Evolutionary conservation across 2,797 vertebrate genomes (phyloP).

Genomic region (Nannoperca obscura): DNA sequence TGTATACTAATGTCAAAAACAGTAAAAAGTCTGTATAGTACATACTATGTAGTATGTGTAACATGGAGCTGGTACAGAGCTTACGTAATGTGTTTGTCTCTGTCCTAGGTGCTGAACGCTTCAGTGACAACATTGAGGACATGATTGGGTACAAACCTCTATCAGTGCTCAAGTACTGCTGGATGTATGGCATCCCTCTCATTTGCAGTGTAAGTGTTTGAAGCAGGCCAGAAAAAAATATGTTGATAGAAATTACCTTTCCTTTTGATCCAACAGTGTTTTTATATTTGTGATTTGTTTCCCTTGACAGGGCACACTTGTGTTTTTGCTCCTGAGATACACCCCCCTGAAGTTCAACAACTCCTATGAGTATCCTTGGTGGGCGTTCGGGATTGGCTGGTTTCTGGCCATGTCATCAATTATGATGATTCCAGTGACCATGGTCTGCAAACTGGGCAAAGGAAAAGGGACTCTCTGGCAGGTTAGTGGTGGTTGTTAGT

Average conservation of each 20-base stretch:
- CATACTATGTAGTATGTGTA: not conserved
- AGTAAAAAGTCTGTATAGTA: not conserved
- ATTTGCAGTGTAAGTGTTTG: slow-evolving; percentile 72
- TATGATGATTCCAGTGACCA: slow-evolving; percentile 70
- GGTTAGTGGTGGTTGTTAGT: slow-evolving; percentile 54
- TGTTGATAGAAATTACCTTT: not conserved
- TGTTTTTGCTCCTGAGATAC: slow-evolving; percentile 76
- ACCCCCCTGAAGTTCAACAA: slow-evolving; percentile 80
- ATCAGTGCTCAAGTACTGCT: slow-evolving; percentile 78
- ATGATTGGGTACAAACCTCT: slow-evolving; percentile 82
- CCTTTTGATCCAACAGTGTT: not conserved
- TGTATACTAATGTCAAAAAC: not conserved
- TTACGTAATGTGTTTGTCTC: slow-evolving; percentile 6
- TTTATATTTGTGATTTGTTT: not conserved
- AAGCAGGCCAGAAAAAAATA: not conserved
- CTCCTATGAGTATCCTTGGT: slow-evolving; percentile 78
- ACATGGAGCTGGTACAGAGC: not conserved
- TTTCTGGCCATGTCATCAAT: slow-evolving; percentile 77
- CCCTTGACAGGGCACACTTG: slow-evolving; percentile 69
- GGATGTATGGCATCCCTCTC: slow-evolving; percentile 74
- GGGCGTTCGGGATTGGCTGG: slow-evolving; percentile 79
- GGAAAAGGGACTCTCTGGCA: slow-evolving; percentile 74
- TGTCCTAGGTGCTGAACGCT: slow-evolving; percentile 77
- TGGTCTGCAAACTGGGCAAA: slow-evolving; percentile 72
- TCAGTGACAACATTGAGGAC: slow-evolving; percentile 79